phyloP scores from a whole-genome alignment of 2,797 vertebrate genomes.

The Amniataba percoides region DNA sequence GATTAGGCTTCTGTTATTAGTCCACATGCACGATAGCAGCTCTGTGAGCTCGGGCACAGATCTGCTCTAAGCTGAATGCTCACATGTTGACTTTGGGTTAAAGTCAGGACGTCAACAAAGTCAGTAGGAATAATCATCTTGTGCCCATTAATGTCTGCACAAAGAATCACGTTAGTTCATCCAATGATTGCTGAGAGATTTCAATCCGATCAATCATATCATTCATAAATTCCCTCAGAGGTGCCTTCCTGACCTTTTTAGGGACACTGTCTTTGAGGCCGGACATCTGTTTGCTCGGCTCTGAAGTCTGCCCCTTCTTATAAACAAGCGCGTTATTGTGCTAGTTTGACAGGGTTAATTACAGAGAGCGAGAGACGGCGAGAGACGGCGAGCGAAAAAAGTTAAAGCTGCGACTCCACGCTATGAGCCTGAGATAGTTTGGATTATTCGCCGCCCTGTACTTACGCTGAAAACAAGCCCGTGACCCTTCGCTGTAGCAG shows the following conservation, averaged over 20 bases:
- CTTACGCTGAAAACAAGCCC: conserved; percentile 42
- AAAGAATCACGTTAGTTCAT: not conserved
- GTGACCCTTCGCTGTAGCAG: conserved; percentile 26
- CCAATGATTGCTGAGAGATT: not conserved
- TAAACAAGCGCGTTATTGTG: conserved; percentile 40
- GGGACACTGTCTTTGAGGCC: no score
- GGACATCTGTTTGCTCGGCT: conserved; percentile 10
- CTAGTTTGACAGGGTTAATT: conserved; percentile 55
- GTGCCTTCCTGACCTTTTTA: conserved; percentile 8
- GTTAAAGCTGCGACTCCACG: not conserved
- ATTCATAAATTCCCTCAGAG: not conserved
- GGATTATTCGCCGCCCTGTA: conserved; percentile 33
- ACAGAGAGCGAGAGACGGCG: conserved; percentile 41
- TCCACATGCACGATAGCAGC: not conserved
- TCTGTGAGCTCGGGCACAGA: not conserved
- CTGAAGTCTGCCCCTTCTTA: conserved; percentile 15
- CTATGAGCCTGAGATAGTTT: not conserved
- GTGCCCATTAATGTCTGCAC: not conserved
- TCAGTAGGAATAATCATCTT: not conserved
- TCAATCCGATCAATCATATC: not conserved
- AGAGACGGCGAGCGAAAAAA: conserved; percentile 28
- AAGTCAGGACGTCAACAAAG: not conserved
- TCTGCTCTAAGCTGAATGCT: not conserved
- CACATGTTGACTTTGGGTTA: not conserved
- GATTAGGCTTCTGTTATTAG: not conserved